Evolutionary conservation across 1,140 invertebrate species (phyloP), one percentile per base, ranked within the genome.

Genomic region (Ceratina japonica): DNA sequence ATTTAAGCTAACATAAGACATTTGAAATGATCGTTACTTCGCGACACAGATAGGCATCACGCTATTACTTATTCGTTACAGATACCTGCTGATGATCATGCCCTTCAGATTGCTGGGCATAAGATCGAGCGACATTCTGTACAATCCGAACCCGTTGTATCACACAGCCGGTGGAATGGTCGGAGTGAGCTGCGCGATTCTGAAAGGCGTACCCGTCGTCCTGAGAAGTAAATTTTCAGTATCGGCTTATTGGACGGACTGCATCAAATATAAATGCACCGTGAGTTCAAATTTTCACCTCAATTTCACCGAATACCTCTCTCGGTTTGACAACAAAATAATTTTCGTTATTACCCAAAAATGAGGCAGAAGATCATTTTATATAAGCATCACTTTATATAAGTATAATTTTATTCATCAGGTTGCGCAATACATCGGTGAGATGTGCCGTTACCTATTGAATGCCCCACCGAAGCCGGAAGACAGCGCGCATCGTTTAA

Each of bases 361-460:
- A 10, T 44, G 10, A 44, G 10, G 37, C 37, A 44, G 10, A 44
- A n/a, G 3, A 44, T 44, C 5, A 44, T 44, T 44, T 44, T 8
- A 44, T 44, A 3, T 16, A 69, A 72, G 12, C 37, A 44, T 44
- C 5, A 44, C 10, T 44, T 44, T 8, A 44, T 44, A 3, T 16
- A 69, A 72, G 12, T 10, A 22, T 27, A 64, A 80, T 68, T 64
- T 76, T 75, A 12, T 73, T 84, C 85, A 80, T 44, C 83, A 96
- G 95, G 93, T 94, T 71, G 94, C 94, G 3, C 95, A 97, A 87
- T 97, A 97, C 85, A 96, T 97, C 87, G 96, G 96, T 10, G 96
- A 97, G 91, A 96, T 97, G 84, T 96, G 96, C 88, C 93, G 96
- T 22, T 97, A 97, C 89, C 91, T 97, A 15, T 88, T 97, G 52